Evolutionary conservation across 2,888 invertebrate genomes (phyloP).

Genomic region (Norana najaformis): DNA sequence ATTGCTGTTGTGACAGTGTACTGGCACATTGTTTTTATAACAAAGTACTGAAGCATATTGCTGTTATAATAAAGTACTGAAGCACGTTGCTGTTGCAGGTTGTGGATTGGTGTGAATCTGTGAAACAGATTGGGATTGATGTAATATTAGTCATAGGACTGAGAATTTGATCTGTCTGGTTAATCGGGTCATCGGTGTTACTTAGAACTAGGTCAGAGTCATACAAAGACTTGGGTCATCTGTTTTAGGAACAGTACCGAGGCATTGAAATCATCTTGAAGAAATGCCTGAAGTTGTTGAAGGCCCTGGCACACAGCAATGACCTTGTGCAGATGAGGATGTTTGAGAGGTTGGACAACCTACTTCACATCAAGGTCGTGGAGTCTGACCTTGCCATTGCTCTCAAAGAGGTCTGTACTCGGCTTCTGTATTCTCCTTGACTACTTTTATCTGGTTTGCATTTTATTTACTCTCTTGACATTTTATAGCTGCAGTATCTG

Average conservation of each 20-base stretch:
- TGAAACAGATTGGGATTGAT: neutral
- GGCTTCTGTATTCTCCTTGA: neutral
- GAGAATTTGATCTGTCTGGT: neutral
- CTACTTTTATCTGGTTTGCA: neutral
- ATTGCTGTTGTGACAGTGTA: too few species aligned
- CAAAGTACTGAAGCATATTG: too few species aligned
- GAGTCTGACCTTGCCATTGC: slow-evolving; percentile 48
- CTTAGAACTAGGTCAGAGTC: neutral
- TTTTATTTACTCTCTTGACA: neutral
- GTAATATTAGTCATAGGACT: neutral
- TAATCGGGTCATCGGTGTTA: neutral
- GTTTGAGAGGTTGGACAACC: slow-evolving; percentile 48
- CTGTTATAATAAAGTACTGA: too few species aligned
- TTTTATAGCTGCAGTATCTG: neutral
- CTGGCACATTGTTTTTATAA: too few species aligned
- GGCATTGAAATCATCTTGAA: slow-evolving; percentile 47
- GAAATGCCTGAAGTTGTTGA: slow-evolving; percentile 46
- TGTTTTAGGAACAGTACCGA: slow-evolving; percentile 47
- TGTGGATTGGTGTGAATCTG: too few species aligned
- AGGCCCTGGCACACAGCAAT: slow-evolving; percentile 47
- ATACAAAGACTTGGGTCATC: neutral
- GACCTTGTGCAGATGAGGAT: slow-evolving; percentile 48
- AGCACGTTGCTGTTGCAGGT: too few species aligned
- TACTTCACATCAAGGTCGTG: slow-evolving; percentile 48
- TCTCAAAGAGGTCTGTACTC: slow-evolving; percentile 47